Evolutionary conservation across 1,140 invertebrate species (phyloP), one percentile per base, ranked within the genome.

Genomic region (Microplitis demolitor): DNA sequence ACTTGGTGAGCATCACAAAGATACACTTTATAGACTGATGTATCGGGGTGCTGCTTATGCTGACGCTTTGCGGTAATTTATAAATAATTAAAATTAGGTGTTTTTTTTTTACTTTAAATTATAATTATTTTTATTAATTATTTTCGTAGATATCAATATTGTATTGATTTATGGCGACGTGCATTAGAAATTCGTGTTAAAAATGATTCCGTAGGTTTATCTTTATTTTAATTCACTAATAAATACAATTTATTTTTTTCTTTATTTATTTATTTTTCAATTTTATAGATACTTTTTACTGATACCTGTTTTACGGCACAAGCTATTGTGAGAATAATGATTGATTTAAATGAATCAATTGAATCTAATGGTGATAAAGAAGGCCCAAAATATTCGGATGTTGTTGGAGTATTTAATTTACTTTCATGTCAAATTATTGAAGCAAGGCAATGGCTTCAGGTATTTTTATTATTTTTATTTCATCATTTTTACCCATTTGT

Each of bases 291-390:
- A 74, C 86, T 91, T 58, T 91, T 88, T 78, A 88, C 83, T 75
- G 94, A 96, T 87, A 93, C 94, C 13, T 94, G 94, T 81, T 93
- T 93, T 80, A 93, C 94, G 67, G 92, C 93, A 73, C 94, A 96
- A 89, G 92, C 94, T 67, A 80, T 95, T 35, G 92, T 93, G 45
- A 89, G 91, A 75, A 88, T 95, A 31, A 93, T 94, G 90, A 87
- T 96, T 24, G 94, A 96, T 85, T 88, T 94, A 67, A 90, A 92
- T 74, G 90, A 91, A 45, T 93, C 92, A 74, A 89, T 90, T 53
- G 85, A 89, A 69, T 85, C 89, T 67, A 87, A 83, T 76, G 80
- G 75, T 67, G 87, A 88, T 3, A 84, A 84, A 6, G 85, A 87
- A 58, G 83, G 90, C 69, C 92, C 95, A 4, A 86, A 89, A 73